A percentile compares a stretch with the other conserved stretches of the same genome.
These are phyloP conservation scores for Sebastes nivosus DNA, from an alignment of 2,797 vertebrate species.

Conservation along the genomic window DNA sequence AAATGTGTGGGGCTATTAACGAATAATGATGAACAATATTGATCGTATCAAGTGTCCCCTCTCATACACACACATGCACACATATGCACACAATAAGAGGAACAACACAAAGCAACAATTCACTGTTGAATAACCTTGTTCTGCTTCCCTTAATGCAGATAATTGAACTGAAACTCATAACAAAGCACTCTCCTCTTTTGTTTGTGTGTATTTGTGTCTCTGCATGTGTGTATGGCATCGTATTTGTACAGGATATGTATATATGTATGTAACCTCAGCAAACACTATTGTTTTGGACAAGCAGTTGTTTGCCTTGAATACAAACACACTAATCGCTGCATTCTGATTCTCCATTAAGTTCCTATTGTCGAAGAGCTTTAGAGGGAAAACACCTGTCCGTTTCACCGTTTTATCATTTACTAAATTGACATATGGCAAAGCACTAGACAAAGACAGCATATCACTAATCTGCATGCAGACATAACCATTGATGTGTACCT, in stretches of 20 bases:
- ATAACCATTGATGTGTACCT: constrained; percentile 59
- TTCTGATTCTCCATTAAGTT: constrained; percentile 49
- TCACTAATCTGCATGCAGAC: constrained; percentile 63
- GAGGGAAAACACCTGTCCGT: constrained; percentile 71
- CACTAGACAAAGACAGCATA: constrained; percentile 51
- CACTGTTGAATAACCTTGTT: background rate
- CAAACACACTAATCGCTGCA: constrained; percentile 45
- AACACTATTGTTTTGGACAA: constrained; percentile 46
- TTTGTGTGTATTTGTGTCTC: background rate
- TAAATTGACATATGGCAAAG: constrained; percentile 54
- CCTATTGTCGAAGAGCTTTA: constrained; percentile 45
- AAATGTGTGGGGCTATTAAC: background rate
- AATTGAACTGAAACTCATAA: background rate
- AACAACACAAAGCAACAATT: background rate
- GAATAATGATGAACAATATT: background rate
- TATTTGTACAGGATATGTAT: constrained; percentile 32
- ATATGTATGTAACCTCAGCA: constrained; percentile 41
- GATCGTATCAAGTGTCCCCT: background rate
- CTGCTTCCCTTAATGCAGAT: background rate
- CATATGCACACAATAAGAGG: background rate
- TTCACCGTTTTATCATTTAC: constrained; percentile 56
- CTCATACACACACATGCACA: background rate
- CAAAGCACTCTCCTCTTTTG: constrained; percentile 6
- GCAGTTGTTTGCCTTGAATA: constrained; percentile 38
- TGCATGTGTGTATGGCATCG: background rate